Conservation (phyloP, 2,888 invertebrate species). For the Trissolcus brochymenae region DNA sequence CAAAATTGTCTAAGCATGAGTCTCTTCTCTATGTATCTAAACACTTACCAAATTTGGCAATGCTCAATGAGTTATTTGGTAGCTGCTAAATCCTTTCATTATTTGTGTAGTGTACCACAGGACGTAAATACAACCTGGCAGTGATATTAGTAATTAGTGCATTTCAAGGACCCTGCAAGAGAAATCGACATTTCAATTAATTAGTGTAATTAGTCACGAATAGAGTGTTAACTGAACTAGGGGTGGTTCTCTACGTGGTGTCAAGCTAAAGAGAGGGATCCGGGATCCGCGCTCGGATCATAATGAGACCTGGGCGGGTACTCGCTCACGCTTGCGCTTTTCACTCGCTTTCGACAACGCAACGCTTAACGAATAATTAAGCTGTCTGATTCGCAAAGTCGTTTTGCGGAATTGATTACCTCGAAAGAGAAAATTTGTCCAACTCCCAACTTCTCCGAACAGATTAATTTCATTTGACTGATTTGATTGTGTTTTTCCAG, state of each 20-base stretch:
- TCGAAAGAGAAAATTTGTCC: too few species aligned
- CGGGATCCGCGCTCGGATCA: conserved; percentile 60
- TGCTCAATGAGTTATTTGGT: too few species aligned
- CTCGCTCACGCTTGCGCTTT: conserved; percentile 69
- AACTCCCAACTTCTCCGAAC: too few species aligned
- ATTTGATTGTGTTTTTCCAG: background rate
- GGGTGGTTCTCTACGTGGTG: conserved; percentile 65
- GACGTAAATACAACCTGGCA: conserved; percentile 50
- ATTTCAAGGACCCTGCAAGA: conserved; percentile 57
- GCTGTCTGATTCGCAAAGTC: too few species aligned
- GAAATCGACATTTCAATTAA: conserved; percentile 68
- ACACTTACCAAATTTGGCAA: too few species aligned
- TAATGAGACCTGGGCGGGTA: conserved; percentile 69
- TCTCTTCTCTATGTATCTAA: too few species aligned
- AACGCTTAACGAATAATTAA: conserved; percentile 15
- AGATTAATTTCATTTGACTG: too few species aligned
- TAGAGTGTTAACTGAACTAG: conserved; percentile 72
- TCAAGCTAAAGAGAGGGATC: conserved; percentile 62
- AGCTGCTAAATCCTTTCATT: conserved; percentile 42
- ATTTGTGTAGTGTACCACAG: conserved; percentile 42
- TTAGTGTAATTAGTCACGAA: conserved; percentile 73
- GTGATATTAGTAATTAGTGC: conserved; percentile 63
- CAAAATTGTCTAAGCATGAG: too few species aligned
- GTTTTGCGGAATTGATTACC: too few species aligned
- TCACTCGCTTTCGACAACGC: conserved; percentile 8